Evolutionary conservation across 2,888 invertebrate genomes (phyloP).

Genomic region (Tenthredo notha): DNA sequence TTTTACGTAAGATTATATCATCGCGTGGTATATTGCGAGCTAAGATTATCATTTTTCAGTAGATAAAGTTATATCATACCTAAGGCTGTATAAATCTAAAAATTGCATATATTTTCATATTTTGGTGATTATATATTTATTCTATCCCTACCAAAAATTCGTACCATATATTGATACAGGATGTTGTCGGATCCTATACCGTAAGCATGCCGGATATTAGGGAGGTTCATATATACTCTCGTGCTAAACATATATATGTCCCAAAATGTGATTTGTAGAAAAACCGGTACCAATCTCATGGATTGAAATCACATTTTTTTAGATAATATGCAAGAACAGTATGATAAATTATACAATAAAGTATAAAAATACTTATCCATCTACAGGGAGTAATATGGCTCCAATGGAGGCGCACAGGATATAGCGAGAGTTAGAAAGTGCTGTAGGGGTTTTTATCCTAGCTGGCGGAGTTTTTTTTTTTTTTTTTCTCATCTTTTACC

Average conservation of each 20-base stretch:
- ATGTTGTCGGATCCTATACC: neutral
- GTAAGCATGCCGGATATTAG: neutral
- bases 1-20: neutral
- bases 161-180: neutral
- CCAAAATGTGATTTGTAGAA: neutral
- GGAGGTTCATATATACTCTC: neutral
- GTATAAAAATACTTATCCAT: neutral
- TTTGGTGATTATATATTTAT: neutral
- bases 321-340: neutral
- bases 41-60: neutral
- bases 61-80: neutral
- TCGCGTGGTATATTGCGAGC: neutral
- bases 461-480: neutral
- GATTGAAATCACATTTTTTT: neutral
- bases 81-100: neutral
- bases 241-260: neutral
- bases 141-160: neutral
- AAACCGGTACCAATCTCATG: neutral
- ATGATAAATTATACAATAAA: neutral
- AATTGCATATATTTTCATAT: neutral
- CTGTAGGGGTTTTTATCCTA: neutral
- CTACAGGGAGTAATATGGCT: neutral
- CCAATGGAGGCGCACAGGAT: neutral
- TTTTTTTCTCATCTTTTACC: neutral
- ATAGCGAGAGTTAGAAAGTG: neutral